Evolutionary conservation across 2,797 vertebrate species (phyloP), one percentile per base, ranked within the genome.

Genomic region (Enteromius thamalakanensis): DNA sequence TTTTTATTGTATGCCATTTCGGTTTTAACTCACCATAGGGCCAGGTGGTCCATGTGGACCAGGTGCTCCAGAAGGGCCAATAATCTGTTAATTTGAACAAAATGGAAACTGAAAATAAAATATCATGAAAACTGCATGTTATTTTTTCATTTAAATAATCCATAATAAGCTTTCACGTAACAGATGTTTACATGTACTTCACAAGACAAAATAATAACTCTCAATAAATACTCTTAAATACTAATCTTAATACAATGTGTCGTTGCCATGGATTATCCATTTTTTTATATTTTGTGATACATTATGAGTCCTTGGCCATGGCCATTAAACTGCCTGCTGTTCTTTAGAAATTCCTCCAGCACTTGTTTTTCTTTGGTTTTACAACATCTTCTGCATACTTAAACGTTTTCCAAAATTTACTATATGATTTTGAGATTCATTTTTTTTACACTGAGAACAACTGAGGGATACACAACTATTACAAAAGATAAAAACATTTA

Each of bases 21-120:
- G n/a, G 53, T n/a, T 65, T 15, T 85, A 70, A 80, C 97, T 96
- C 93, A 99, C 98, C 98, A 99, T 99, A 79, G 98, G 98, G 86
- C 98, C 98, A 77, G 98, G 96, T 81, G 96, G 95, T 72, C 98
- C 98, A 40, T 99, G 98, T 21, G 97, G 97, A 6, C 98, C 97
- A 19, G 95, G 90, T 64, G 96, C 89, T 87, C 98, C 98, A 80
- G 98, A 96, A 68, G 96, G 93, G 68, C 98, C 98, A 84, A 96
- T 95, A 85, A 99, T 95, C 98, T 99, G 93, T 72, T 89, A 87
- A 87, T 84, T 85, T 83, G 19, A 94, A 78, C 92, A 91, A 87
- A 75, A 79, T 40, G 49, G 29, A 51, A 47, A 68, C 8, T 32
- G 14, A 64, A 51, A 19, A 9, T 19, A 14, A 76, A 37, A 65